Evolutionary conservation across 2,113 vertebrate genomes (phyloP).

Genomic region (Sebastes schlegelii): DNA sequence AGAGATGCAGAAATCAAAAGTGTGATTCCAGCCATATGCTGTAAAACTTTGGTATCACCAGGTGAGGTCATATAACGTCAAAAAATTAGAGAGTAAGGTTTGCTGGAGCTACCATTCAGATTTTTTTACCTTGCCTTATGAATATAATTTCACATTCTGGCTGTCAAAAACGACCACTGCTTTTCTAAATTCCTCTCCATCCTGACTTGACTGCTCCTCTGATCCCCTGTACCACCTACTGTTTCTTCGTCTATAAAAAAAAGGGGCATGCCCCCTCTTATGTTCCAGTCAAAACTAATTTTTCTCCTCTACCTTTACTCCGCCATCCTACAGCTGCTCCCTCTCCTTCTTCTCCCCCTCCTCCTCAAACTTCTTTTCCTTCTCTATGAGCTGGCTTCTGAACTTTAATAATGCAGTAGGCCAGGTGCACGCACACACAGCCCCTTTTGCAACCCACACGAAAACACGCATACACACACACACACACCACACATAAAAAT

Average conservation of each 20-base stretch:
- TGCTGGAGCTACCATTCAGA: background rate
- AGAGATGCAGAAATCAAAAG: slow-evolving; percentile 3
- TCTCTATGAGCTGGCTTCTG: slow-evolving; percentile 57
- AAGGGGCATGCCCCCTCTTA: slow-evolving; percentile 23
- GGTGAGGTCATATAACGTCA: background rate
- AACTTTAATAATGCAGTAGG: slow-evolving; percentile 83
- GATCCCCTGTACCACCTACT: slow-evolving; percentile 35
- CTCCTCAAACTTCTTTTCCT: slow-evolving; percentile 64
- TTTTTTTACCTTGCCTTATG: background rate
- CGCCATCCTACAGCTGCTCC: slow-evolving; percentile 8
- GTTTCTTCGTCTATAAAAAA: slow-evolving; percentile 32
- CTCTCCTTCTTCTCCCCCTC: slow-evolving; percentile 12
- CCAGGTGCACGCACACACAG: slow-evolving; percentile 78
- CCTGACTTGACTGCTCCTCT: slow-evolving; percentile 35
- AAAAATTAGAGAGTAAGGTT: background rate
- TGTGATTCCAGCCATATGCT: background rate
- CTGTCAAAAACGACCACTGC: background rate
- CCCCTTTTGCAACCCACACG: slow-evolving; percentile 69
- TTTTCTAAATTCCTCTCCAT: background rate
- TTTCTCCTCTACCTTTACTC: slow-evolving; percentile 12
- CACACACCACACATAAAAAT: slow-evolving; percentile 75
- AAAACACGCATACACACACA: slow-evolving; percentile 51
- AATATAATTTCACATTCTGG: slow-evolving; percentile 21
- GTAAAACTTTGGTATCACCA: background rate
- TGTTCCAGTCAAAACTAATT: slow-evolving; percentile 31